phyloP scores from a whole-genome alignment of 2,113 vertebrate genomes.

The Chaenocephalus aceratus region DNA sequence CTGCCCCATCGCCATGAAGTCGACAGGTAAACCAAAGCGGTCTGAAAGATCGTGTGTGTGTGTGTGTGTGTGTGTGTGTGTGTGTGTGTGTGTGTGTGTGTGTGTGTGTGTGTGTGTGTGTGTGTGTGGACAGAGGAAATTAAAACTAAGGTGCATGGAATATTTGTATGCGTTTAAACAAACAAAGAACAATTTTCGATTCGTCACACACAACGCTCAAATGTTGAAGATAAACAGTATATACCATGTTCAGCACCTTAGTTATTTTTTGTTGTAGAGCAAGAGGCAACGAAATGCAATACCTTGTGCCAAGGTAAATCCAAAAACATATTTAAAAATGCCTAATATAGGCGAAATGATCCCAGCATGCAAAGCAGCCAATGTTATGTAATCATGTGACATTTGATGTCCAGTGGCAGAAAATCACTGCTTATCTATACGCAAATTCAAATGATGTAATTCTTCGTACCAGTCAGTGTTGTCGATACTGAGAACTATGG shows the following conservation, averaged over 20 bases:
- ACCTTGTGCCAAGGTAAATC: neutral
- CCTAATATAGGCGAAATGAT: neutral
- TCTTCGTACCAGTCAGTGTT: neutral
- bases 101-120: neutral
- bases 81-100: constrained; percentile 11
- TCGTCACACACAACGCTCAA: neutral
- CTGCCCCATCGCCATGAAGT: constrained; percentile 54
- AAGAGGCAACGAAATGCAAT: too few relatives aligned
- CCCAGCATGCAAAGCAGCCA: constrained; percentile 33
- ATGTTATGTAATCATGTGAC: neutral
- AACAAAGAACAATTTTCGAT: neutral
- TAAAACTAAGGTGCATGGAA: constrained; percentile 10
- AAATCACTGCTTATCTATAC: neutral
- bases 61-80: constrained; percentile 7
- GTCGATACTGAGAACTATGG: neutral
- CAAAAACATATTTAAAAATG: neutral
- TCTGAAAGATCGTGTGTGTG: constrained; percentile 42
- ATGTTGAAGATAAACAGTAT: neutral
- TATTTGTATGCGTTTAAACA: neutral
- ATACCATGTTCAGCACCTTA: neutral
- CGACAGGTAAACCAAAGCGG: constrained; percentile 66
- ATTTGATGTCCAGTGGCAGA: constrained; percentile 1
- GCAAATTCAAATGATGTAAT: too few relatives aligned
- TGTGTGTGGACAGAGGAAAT: constrained; percentile 23
- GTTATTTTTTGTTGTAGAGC: neutral